phyloP scores from a whole-genome alignment of 1,140 invertebrate species.

The Drosophila persimilis region DNA sequence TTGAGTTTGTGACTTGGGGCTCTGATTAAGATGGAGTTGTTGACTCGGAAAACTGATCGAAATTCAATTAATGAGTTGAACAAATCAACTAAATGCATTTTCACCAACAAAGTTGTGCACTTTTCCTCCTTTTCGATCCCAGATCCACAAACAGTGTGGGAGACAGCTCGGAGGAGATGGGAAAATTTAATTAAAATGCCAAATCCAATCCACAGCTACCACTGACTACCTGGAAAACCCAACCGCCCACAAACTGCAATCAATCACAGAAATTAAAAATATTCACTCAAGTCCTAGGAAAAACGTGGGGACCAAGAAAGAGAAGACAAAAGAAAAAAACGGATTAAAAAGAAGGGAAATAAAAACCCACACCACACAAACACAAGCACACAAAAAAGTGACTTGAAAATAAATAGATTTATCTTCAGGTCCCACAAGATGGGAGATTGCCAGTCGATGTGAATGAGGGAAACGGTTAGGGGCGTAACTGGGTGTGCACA shows the following conservation, averaged over 20 bases:
- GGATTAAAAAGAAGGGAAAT: neutral
- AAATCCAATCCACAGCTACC: slow-evolving; percentile 10
- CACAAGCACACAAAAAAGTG: slow-evolving; percentile 14
- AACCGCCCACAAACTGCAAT: slow-evolving; percentile 25
- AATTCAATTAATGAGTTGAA: slow-evolving; percentile 25
- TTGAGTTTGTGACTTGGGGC: slow-evolving; percentile 3
- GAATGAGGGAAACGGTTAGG: too few relatives aligned
- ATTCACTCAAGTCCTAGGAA: slow-evolving; percentile 23
- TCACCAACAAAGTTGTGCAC: too few relatives aligned
- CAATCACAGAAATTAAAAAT: slow-evolving; percentile 62
- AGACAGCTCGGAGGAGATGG: neutral
- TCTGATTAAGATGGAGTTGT: slow-evolving; percentile 30
- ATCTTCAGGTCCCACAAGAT: slow-evolving; percentile 24
- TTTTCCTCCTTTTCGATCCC: too few relatives aligned
- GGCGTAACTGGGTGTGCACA: neutral
- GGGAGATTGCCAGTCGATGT: neutral
- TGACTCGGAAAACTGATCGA: slow-evolving; percentile 7
- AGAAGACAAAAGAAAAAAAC: slow-evolving; percentile 12
- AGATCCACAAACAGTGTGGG: too few relatives aligned
- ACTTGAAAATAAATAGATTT: slow-evolving; percentile 39
- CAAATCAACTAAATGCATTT: neutral
- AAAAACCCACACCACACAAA: slow-evolving; percentile 1
- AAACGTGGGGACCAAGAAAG: neutral
- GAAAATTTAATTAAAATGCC: slow-evolving; percentile 19
- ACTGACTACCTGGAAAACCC: neutral